Percentiles rank a stretch among this genome's conserved stretches.
Conservation (phyloP, 2,113 vertebrate genomes). For the Scytalopus superciliaris region DNA sequence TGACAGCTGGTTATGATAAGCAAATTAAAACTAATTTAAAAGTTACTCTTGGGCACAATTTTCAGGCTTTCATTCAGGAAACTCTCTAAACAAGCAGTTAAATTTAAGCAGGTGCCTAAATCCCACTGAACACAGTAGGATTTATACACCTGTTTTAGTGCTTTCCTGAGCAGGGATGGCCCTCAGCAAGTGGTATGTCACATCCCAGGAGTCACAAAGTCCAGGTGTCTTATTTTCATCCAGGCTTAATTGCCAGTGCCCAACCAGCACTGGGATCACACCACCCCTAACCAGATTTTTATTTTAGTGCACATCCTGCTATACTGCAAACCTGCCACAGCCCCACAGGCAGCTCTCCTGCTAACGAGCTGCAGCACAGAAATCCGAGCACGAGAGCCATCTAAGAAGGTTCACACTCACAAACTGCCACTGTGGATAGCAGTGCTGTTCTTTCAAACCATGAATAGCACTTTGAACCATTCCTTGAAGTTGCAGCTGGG, state of each 20-base stretch:
- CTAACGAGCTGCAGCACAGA: not conserved
- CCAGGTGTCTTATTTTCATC: not conserved
- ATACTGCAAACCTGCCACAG: not conserved
- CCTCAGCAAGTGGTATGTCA: not conserved
- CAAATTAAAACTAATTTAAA: conserved; percentile 40
- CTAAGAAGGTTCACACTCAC: not conserved
- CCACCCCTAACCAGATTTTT: not conserved
- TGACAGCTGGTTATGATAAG: conserved; percentile 57
- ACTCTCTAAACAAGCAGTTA: conserved; percentile 37
- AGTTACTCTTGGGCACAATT: conserved; percentile 52
- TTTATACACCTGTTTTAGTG: conserved; percentile 36
- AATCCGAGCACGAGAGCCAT: not conserved
- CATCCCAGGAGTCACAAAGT: not conserved
- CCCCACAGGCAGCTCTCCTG: not conserved
- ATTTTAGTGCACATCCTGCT: not conserved
- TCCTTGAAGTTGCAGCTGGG: not conserved
- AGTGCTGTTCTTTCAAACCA: not conserved
- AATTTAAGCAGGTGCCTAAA: conserved; percentile 58
- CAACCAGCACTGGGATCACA: not conserved
- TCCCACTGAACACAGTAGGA: not conserved
- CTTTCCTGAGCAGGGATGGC: not conserved
- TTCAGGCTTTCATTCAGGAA: conserved; percentile 33
- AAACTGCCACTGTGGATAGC: not conserved
- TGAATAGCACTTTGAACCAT: not conserved
- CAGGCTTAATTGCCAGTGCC: not conserved